Evolutionary conservation across 2,888 invertebrate species (phyloP).

Genomic region (Microdon myrmicae): DNA sequence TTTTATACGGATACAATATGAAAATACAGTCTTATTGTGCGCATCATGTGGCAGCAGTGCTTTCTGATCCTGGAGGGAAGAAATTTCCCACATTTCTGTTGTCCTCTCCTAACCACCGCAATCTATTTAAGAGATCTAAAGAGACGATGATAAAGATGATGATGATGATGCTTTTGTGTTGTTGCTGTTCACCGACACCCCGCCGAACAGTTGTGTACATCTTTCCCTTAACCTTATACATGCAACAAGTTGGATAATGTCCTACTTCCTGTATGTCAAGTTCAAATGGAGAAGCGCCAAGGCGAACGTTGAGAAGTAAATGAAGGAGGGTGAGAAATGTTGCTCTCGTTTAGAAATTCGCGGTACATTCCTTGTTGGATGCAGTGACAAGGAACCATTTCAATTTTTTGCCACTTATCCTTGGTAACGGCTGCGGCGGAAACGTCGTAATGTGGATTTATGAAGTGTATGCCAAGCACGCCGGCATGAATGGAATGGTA

Average conservation of each 20-base stretch:
- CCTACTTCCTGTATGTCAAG: slow-evolving; percentile 47
- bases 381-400: slow-evolving; percentile 16
- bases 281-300: slow-evolving; percentile 10
- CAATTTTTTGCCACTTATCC: not conserved
- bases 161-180: too few relatives aligned
- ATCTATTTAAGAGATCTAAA: slow-evolving; percentile 35
- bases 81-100: slow-evolving; percentile 42
- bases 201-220: slow-evolving; percentile 15
- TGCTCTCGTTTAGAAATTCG: slow-evolving; percentile 27
- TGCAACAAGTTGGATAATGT: slow-evolving; percentile 47
- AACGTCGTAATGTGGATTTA: too few relatives aligned
- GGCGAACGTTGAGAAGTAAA: not conserved
- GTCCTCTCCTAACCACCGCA: slow-evolving; percentile 22
- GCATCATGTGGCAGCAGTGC: slow-evolving; percentile 38
- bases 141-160: too few relatives aligned
- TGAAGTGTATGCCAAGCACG: too few relatives aligned
- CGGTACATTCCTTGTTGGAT: slow-evolving; percentile 11
- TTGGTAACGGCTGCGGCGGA: slow-evolving; percentile 21
- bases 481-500: too few relatives aligned
- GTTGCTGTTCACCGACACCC: slow-evolving; percentile 9
- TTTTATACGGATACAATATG: slow-evolving; percentile 37
- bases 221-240: slow-evolving; percentile 31
- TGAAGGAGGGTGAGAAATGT: slow-evolving; percentile 12
- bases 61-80: slow-evolving; percentile 43
- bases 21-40: slow-evolving; percentile 37